A percentile compares a stretch with the other conserved stretches of the same genome.
Conservation (phyloP, 2,113 vertebrate species). For the Lycocorax pyrrhopterus region DNA sequence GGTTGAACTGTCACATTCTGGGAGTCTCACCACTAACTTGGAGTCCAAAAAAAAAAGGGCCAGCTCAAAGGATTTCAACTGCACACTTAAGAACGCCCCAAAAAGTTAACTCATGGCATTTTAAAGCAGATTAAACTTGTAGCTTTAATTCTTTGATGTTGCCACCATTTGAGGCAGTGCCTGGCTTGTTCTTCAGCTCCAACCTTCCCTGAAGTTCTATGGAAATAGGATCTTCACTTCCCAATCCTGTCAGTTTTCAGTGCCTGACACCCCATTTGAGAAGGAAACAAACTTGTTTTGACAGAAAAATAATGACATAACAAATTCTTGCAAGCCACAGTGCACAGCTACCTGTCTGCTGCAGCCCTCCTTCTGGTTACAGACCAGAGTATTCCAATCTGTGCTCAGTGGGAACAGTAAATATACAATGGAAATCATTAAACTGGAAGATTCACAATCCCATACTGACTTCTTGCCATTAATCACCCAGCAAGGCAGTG, state of each 20-base stretch:
- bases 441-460: background rate
- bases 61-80: background rate
- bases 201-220: background rate
- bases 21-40: background rate
- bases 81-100: background rate
- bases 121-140: background rate
- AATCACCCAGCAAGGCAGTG: background rate
- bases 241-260: background rate
- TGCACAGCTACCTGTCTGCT: background rate
- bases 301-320: background rate
- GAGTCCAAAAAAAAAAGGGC: background rate
- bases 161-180: background rate
- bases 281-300: background rate
- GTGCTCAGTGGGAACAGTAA: background rate
- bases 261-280: background rate
- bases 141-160: background rate
- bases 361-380: background rate
- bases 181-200: background rate
- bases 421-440: background rate
- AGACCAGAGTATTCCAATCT: background rate
- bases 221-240: background rate
- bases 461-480: background rate
- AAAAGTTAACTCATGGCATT: background rate
- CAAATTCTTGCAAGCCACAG: background rate
- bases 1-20: background rate